phyloP scores from a whole-genome alignment of 1,140 invertebrate species.

The Harlomillsia oculata region DNA sequence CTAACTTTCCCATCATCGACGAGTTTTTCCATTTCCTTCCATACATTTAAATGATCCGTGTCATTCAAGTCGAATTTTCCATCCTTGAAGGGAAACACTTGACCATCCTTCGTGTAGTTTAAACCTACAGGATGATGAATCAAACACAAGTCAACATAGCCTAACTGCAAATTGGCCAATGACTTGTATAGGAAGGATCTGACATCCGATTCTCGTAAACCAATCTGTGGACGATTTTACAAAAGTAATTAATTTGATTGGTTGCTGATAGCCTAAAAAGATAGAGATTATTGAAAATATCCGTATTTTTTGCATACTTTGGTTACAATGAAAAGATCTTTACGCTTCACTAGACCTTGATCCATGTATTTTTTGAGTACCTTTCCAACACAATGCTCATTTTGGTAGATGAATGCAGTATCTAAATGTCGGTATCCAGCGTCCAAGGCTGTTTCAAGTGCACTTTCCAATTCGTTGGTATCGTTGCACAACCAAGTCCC shows the following conservation, averaged over 20 bases:
- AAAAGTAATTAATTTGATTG: background rate
- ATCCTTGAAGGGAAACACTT: conserved; percentile 26
- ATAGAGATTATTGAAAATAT: no score
- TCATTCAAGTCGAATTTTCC: conserved; percentile 24
- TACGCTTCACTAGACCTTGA: conserved; percentile 38
- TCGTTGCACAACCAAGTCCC: background rate
- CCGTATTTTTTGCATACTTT: conserved; percentile 39
- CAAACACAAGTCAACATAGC: conserved; percentile 50
- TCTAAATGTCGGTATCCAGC: conserved; percentile 40
- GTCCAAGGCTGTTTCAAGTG: conserved; percentile 38
- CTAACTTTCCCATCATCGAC: conserved; percentile 5
- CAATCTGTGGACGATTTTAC: conserved; percentile 19
- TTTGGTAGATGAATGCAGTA: conserved; percentile 37
- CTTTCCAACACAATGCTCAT: conserved; percentile 39
- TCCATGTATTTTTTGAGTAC: conserved; percentile 37
- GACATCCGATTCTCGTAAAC: conserved; percentile 42
- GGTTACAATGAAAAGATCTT: conserved; percentile 42
- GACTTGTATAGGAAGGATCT: conserved; percentile 37
- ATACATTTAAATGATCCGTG: background rate
- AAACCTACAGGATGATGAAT: conserved; percentile 69
- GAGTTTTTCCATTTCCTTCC: conserved; percentile 42
- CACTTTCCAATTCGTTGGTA: conserved; percentile 32
- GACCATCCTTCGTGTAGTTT: conserved; percentile 36
- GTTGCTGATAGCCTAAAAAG: background rate
- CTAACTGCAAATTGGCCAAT: conserved; percentile 37